Base-by-base conservation (phyloP, 2,113 vertebrate species). In the Paramormyrops kingsleyae region DNA sequence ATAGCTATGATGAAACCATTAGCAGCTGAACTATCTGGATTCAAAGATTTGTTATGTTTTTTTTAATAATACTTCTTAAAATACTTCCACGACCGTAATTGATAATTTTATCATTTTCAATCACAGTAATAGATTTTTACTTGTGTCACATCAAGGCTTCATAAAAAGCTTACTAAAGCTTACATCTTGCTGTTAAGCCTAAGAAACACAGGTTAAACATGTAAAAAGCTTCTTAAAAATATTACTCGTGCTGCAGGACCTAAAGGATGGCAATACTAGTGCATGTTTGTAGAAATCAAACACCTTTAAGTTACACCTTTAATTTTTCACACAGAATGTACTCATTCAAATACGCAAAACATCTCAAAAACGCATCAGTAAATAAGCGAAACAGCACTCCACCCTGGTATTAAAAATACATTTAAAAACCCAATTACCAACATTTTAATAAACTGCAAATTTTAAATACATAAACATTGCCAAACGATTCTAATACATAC, bases 401-500 rank as follows among this genome's bases (percentile, higher is more conserved):
- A 85, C 44, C 46, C 24, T 17, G 15, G 35, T 35, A 87, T 87
- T 53, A 17, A 49, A 86, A 87, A 46, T 4, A 21, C 19, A 52
- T 46, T 87, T 87, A 27, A 87, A 87, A 52, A 5, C n/a, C 85
- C 85, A 87, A 1, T 52, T 27, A 35, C 46, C 21, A 31, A 87
- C 84, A 87, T 87, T 35, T 7, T 39, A 24, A 80, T 39, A 42
- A 80, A 80, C 74, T 42, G 74, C 74, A 80, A 83, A 44, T 83
- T 50, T 50, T 52, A 86, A 21, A 87, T 24, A 87, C 47, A 87
- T 6, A 87, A 87, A 53, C 85, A 53, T 87, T 52, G 85, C 85
- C 85, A 87, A 87, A 87, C 8, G 50, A 87, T 19, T 50, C 85
- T 56, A 87, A 87, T 87, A 87, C 85, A 87, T 87, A 87, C 85